These are phyloP conservation scores for Hydrochoerus hydrochaeris DNA, from an alignment of 2,113 vertebrate genomes.

Conservation along the genomic window DNA sequence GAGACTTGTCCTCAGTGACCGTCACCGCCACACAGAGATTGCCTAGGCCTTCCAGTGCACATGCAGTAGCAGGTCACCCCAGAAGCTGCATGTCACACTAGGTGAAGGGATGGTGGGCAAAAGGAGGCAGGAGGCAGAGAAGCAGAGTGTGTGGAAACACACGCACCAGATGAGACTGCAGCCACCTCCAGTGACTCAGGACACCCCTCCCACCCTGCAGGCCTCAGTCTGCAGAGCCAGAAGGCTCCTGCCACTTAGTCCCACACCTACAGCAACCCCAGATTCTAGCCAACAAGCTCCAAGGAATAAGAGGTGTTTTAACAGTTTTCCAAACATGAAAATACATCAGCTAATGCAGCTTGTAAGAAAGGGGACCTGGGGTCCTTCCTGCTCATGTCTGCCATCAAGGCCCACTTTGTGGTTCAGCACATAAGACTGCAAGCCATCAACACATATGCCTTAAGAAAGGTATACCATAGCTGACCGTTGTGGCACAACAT, in stretches of 20 bases:
- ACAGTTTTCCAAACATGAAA: background rate
- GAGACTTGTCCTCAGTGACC: background rate
- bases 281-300: background rate
- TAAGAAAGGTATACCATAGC: background rate
- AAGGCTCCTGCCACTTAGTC: background rate
- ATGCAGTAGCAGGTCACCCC: background rate
- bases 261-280: background rate
- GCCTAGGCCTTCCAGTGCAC: too few relatives aligned
- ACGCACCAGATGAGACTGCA: background rate
- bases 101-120: background rate
- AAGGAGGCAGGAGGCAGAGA: background rate
- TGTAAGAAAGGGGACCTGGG: background rate
- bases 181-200: too few relatives aligned
- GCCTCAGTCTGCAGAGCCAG: background rate
- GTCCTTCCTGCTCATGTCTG: fast-evolving
- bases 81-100: fast-evolving
- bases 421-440: fast-evolving
- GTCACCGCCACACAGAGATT: background rate
- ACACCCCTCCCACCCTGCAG: background rate
- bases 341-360: background rate
- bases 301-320: background rate
- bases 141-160: background rate
- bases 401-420: background rate
- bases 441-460: background rate
- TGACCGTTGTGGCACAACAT: background rate